Evolutionary conservation across 2,113 vertebrate genomes (phyloP).

Genomic region (Origma solitaria): DNA sequence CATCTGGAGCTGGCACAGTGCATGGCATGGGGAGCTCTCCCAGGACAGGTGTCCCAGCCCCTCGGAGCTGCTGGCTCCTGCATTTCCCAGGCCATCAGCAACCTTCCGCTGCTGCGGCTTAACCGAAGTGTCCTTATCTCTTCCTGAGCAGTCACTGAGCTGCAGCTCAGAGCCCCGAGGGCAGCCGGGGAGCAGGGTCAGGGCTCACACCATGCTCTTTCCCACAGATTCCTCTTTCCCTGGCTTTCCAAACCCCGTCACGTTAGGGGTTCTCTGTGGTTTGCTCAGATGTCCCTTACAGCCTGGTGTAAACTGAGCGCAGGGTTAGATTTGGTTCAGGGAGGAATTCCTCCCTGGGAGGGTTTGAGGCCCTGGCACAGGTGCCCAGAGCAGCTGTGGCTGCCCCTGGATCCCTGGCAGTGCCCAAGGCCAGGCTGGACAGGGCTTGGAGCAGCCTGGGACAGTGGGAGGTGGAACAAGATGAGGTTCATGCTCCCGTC

Average conservation of each 20-base stretch:
- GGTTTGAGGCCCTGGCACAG: too few species aligned
- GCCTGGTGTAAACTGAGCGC: not conserved
- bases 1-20: not conserved
- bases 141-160: not conserved
- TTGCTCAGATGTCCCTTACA: rapidly evolving
- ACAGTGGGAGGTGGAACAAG: rapidly evolving
- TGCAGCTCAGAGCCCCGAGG: rapidly evolving
- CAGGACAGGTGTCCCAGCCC: rapidly evolving
- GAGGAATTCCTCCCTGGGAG: not conserved
- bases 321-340: too few species aligned
- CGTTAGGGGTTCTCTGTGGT: rapidly evolving
- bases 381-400: not conserved
- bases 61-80: not conserved
- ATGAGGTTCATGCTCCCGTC: not conserved
- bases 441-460: not conserved
- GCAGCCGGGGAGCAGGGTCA: rapidly evolving
- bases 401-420: not conserved
- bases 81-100: not conserved
- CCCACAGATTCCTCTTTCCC: rapidly evolving
- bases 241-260: rapidly evolving
- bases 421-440: not conserved
- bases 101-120: not conserved
- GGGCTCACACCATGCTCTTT: rapidly evolving
- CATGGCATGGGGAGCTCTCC: rapidly evolving
- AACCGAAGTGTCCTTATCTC: rapidly evolving